Evolutionary conservation across 2,113 vertebrate species (phyloP).

Genomic region (Trogon surrucura): DNA sequence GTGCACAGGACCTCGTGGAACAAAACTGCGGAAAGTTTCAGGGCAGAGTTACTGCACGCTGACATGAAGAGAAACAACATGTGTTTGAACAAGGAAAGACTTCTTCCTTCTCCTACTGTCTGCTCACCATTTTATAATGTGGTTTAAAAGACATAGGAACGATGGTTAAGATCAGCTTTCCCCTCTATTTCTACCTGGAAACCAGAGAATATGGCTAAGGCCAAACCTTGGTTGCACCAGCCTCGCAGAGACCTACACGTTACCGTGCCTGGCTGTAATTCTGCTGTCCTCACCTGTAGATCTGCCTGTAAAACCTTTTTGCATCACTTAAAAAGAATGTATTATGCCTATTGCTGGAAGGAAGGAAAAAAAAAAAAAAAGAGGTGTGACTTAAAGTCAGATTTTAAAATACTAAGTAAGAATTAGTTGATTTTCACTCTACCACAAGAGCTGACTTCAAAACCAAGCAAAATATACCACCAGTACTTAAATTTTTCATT

Average conservation of each 20-base stretch:
- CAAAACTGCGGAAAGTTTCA: neutral
- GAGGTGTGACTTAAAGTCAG: neutral
- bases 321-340: neutral
- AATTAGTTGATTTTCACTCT: neutral
- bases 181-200: neutral
- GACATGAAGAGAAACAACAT: neutral
- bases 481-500: neutral
- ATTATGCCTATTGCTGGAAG: neutral
- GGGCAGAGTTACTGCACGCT: neutral
- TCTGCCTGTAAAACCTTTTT: neutral
- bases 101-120: neutral
- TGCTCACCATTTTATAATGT: neutral
- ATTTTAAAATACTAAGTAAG: neutral
- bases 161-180: neutral
- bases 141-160: neutral
- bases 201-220: neutral
- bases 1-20: neutral
- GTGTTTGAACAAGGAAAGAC: accelerated
- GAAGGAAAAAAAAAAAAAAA: neutral
- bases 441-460: neutral
- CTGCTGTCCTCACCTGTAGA: neutral
- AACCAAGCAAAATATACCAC: neutral
- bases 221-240: neutral
- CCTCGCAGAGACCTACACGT: accelerated
- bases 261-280: neutral